phyloP scores from a whole-genome alignment of 2,797 vertebrate genomes.

The Rhincodon typus region DNA sequence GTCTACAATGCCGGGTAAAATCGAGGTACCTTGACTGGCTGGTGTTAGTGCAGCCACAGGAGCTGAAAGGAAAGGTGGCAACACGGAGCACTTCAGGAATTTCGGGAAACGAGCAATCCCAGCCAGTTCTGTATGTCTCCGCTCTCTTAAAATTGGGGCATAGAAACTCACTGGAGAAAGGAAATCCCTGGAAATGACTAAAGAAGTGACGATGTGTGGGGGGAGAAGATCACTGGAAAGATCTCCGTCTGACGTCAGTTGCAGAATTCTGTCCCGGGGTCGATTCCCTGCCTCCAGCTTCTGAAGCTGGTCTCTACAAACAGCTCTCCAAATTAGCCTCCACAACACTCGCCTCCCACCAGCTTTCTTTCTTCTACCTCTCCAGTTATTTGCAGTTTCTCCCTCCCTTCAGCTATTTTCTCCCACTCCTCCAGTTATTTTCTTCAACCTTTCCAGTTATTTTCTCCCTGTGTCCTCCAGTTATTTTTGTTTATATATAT shows the following conservation, averaged over 20 bases:
- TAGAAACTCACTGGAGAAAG: not conserved
- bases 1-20: not conserved
- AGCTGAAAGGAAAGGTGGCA: not conserved
- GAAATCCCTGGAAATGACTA: constrained; percentile 17
- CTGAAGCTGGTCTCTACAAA: not conserved
- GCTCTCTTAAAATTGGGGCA: not conserved
- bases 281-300: constrained; percentile 14
- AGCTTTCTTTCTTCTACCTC: not conserved
- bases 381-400: not conserved
- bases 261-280: not conserved
- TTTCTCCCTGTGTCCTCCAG: too few relatives aligned
- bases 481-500: too few relatives aligned
- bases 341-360: not conserved
- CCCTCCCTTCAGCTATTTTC: not conserved
- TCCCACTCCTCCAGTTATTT: not conserved
- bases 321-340: not conserved
- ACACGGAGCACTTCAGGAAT: not conserved
- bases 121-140: not conserved
- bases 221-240: not conserved
- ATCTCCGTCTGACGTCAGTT: constrained; percentile 19
- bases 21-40: not conserved
- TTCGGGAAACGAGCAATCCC: not conserved
- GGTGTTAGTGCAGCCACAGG: not conserved
- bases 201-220: not conserved
- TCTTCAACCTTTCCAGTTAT: not conserved